Base-by-base conservation (phyloP, 2,888 invertebrate species). In the Spatulosminthurus flaviceps region DNA sequence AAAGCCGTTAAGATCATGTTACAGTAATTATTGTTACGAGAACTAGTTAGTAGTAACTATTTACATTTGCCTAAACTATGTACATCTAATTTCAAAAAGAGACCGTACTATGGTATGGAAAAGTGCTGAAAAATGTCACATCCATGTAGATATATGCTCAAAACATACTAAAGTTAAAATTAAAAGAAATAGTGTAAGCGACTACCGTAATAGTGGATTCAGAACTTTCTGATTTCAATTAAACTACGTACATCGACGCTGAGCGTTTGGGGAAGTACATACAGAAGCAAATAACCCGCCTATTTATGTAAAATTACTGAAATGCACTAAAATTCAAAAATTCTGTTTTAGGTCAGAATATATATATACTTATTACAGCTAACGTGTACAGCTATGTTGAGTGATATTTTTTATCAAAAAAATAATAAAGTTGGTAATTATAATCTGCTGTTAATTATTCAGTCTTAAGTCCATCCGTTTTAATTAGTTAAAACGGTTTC, bases 331-430 rank as follows among this genome's bases (percentile, higher is more conserved):
- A 19, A 67, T 24, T 16, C 13, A 24, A 28, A 51, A 51, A n/a
- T 51, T 51, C 51, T 11, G 51, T 51, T 51, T 51, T 51, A 51
- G 16, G 51, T 13, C 51, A 51, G n/a, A 51, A 16, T 51, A 51
- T 51, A 51, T 16, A 41, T 9, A 41, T 41, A 41, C n/a, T n/a
- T 41, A 41, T 51, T 13, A 51, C 16, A 51, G 51, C n/a, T 34
- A 34, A 51, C 51, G 51, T 51, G n/a, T 13, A 51, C 19, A 13
- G 5, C 16, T 51, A 51, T 51, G 29, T 67, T 67, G 67, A 67
- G 28, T 67, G 26, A 67, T 67, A 67, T 67, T 67, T 67, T 67
- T 67, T 67, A 67, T 67, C 24, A 67, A 67, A 67, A 64, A 67
- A 67, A 67, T 22, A 64, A 67, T 28, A 67, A 51, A 51, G 51